Evolutionary conservation across 2,797 vertebrate genomes (phyloP), one percentile per base, ranked within the genome.

Genomic region (Decapterus maruadsi): DNA sequence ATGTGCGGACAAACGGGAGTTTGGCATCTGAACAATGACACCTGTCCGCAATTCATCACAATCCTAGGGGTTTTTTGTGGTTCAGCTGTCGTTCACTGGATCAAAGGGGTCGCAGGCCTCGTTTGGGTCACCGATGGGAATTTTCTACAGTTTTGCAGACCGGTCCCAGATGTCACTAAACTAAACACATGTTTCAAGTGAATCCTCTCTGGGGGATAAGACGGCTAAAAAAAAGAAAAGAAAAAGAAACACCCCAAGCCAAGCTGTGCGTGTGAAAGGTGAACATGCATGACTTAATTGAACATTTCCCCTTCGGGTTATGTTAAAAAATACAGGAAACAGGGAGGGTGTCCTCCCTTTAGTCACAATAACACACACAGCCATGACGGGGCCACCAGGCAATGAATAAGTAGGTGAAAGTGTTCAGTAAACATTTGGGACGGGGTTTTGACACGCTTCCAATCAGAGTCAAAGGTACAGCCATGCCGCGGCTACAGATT

Each of bases 381-480:
- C 40, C 22, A 9, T 2, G 13, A 58, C 62, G 66, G 77, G 46
- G 68, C 48, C 59, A 64, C 12, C n/a, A 54, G 51, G 54, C 57
- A 63, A 68, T 59, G 26, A 48, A 62, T 48, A 87, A 92, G 81
- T 93, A 77, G 92, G 93, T 83, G 86, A 95, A 87, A 90, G 90
- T 68, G 73, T 64, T 80, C 63, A 51, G 68, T 69, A 90, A 90
- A 89, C 73, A 87, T 84, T 75, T 74, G 48, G 53, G 61, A 68
- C 45, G 63, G 38, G 66, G 19, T 57, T 75, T 83, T 85, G 82
- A 82, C 63, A 31, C 22, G 16, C 2, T 14, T 80, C 83, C 85
- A 90, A 87, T 72, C 50, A 64, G 81, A 78, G 85, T 72, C 83
- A 92, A 87, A 89, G 80, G 75, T 67, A 61, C 9, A 46, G 22